Evolutionary conservation across 2,888 invertebrate species (phyloP).

Genomic region (Venustoraphidia nigricollis): DNA sequence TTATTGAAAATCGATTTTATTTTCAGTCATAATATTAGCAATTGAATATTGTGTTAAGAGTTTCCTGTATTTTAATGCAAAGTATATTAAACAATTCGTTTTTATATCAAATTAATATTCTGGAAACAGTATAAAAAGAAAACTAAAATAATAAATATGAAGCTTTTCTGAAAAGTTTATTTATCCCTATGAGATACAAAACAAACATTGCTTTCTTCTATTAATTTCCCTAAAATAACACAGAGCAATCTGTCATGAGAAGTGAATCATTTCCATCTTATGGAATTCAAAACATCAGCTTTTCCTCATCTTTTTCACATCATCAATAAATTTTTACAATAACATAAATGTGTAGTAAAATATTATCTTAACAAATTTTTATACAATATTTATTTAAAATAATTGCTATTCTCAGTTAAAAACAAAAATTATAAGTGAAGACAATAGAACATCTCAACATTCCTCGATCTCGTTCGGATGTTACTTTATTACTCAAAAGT

Average conservation of each 20-base stretch:
- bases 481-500: background rate
- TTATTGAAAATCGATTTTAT: too few relatives aligned
- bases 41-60: too few relatives aligned
- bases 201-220: constrained; percentile 37
- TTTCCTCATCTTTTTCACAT: constrained; percentile 8
- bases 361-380: constrained; percentile 24
- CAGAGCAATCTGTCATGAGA: constrained; percentile 34
- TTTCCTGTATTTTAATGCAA: too few relatives aligned
- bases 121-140: too few relatives aligned
- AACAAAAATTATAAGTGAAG: too few relatives aligned
- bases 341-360: constrained; percentile 33
- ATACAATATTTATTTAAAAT: background rate
- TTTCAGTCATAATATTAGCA: too few relatives aligned
- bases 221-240: constrained; percentile 35
- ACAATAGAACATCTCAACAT: too few relatives aligned
- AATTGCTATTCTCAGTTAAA: too few relatives aligned
- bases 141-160: constrained; percentile 9
- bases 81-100: too few relatives aligned
- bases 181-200: constrained; percentile 46
- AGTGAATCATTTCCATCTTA: constrained; percentile 20
- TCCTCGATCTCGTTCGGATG: background rate
- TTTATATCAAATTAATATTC: too few relatives aligned
- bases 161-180: constrained; percentile 38
- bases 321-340: constrained; percentile 24
- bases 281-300: constrained; percentile 11